Conservation (phyloP, 2,113 vertebrate genomes). For the Strigops habroptila region DNA sequence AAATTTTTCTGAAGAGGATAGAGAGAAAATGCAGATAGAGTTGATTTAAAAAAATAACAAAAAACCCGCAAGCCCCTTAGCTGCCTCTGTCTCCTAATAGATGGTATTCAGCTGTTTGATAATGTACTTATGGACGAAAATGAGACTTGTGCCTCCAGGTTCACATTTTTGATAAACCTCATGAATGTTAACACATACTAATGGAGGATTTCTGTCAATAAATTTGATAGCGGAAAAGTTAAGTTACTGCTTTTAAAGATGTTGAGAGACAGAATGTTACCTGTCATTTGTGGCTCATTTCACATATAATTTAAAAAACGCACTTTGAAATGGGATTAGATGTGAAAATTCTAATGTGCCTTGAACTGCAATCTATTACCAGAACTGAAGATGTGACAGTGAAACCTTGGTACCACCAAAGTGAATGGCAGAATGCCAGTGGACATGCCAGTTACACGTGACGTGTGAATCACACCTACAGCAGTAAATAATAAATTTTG, state of each 20-base stretch:
- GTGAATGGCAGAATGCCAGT: neutral
- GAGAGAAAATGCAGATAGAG: neutral
- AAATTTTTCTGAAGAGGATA: neutral
- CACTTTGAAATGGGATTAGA: neutral
- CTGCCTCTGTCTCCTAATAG: neutral
- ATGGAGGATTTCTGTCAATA: neutral
- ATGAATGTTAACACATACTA: neutral
- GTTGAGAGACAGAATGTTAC: neutral
- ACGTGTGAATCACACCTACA: neutral
- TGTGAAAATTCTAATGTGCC: neutral
- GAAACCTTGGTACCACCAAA: neutral
- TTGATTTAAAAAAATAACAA: neutral
- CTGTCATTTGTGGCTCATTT: neutral
- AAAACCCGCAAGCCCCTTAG: neutral
- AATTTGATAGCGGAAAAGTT: neutral
- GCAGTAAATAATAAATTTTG: neutral
- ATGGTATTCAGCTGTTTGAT: neutral
- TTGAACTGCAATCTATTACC: neutral
- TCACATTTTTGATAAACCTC: neutral
- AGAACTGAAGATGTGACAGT: neutral
- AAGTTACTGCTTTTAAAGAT: neutral
- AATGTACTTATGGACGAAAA: neutral
- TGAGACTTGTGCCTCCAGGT: neutral
- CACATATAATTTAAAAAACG: neutral
- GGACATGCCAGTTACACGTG: neutral